Conservation (phyloP, 37 sponge, comb jelly and placozoan genomes). For the Crambe crambe region DNA sequence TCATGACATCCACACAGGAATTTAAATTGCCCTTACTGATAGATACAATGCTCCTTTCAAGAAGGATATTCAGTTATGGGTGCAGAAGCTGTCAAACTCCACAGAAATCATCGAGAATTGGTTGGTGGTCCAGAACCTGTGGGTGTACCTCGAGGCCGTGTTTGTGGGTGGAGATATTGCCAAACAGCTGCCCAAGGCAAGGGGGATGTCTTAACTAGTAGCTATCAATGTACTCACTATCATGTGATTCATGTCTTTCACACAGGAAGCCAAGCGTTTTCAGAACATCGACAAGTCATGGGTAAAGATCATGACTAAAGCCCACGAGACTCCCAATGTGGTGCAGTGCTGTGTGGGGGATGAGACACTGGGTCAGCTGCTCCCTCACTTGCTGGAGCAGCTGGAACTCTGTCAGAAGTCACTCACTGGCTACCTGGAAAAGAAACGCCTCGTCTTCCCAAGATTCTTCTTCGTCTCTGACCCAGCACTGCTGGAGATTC, state of each 20-base stretch:
- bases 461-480: constrained; percentile 99
- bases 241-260: not conserved
- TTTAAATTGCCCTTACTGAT: not conserved
- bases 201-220: no score
- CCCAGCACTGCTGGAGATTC: constrained; percentile 95
- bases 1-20: not conserved
- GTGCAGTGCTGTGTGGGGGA: constrained; percentile 98
- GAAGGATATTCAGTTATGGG: constrained; percentile 97
- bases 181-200: constrained; percentile 96
- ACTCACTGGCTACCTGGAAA: constrained; percentile 98
- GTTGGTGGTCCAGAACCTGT: constrained; percentile 98
- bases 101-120: constrained; percentile 98
- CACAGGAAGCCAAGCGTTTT: constrained; percentile 97
- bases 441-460: constrained; percentile 97
- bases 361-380: constrained; percentile 97
- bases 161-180: constrained; percentile 99
- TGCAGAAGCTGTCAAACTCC: constrained; percentile 91
- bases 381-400: constrained; percentile 98
- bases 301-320: constrained; percentile 97
- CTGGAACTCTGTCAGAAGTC: constrained; percentile 99
- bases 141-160: constrained; percentile 99
- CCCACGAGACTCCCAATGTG: constrained; percentile 94
- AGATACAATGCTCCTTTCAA: constrained; percentile 99
- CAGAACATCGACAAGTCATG: constrained; percentile 98
- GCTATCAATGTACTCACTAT: no score